A percentile compares a stretch with the other conserved stretches of the same genome.
Evolutionary conservation across 2,113 vertebrate genomes (phyloP).

Genomic region (Calidris pygmaea): DNA sequence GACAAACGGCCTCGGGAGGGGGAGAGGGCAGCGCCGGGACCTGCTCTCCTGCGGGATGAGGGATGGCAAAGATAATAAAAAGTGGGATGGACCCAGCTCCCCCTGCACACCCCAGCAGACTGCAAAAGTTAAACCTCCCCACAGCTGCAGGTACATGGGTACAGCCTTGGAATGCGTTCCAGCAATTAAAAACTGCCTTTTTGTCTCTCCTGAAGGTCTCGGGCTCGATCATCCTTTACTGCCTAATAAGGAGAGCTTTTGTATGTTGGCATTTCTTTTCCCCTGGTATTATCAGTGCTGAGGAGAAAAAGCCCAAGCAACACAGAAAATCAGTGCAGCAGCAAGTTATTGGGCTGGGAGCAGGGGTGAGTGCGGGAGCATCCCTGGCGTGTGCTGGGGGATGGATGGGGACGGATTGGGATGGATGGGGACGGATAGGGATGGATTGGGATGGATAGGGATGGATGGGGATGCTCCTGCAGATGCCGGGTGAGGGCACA

Average conservation of each 20-base stretch:
- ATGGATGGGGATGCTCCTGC: too few species aligned
- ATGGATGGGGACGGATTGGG: background rate
- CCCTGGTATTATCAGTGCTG: background rate
- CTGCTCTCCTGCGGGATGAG: background rate
- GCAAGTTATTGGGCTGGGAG: background rate
- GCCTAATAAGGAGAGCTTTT: background rate
- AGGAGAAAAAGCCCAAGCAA: background rate
- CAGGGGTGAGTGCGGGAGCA: background rate
- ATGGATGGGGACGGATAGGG: background rate
- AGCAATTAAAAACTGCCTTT: background rate
- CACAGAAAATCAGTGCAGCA: background rate
- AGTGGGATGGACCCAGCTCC: background rate
- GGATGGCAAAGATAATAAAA: background rate
- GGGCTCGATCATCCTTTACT: background rate
- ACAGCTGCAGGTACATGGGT: background rate
- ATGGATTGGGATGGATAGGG: too few species aligned
- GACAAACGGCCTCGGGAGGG: background rate
- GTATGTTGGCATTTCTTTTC: background rate
- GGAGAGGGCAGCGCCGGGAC: background rate
- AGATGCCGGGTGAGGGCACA: background rate
- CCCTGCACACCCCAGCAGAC: background rate
- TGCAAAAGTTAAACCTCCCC: background rate
- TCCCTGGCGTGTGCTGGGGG: background rate
- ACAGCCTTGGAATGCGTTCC: rapidly evolving
- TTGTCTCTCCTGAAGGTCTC: background rate